These are phyloP conservation scores for Eupsilia transversa DNA, from an alignment of 2,888 invertebrate genomes.

Conservation along the genomic window DNA sequence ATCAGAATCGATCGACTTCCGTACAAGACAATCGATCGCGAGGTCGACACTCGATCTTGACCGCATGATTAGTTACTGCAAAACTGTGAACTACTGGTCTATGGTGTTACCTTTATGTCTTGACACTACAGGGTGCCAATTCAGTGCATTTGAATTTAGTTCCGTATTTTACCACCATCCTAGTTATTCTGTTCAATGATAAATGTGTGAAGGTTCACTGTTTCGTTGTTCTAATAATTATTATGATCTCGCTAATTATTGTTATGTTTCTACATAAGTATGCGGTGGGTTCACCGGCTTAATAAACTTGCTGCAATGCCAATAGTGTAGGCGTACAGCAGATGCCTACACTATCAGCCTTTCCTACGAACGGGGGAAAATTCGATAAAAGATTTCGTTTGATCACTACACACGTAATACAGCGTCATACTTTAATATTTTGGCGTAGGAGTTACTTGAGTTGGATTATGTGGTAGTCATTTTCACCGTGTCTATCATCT, in stretches of 20 bases:
- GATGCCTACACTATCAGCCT: background rate
- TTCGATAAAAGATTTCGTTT: background rate
- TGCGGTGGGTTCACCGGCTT: background rate
- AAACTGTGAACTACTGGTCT: constrained; percentile 3
- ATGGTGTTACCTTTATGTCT: background rate
- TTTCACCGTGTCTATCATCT: background rate
- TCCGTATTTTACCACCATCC: background rate
- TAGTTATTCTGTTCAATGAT: constrained; percentile 16
- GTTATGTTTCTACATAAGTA: background rate
- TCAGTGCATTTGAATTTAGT: constrained; percentile 1
- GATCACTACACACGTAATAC: background rate
- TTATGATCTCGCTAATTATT: constrained; percentile 25
- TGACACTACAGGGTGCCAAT: background rate
- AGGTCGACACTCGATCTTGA: constrained; percentile 54
- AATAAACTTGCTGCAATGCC: background rate
- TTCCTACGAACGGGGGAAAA: background rate
- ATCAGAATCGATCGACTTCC: constrained; percentile 53
- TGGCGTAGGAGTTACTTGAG: background rate
- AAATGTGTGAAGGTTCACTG: constrained; percentile 40
- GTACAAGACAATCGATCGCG: constrained; percentile 41
- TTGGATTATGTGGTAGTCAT: background rate
- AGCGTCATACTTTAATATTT: background rate
- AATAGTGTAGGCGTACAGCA: background rate
- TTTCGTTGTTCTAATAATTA: constrained; percentile 34
- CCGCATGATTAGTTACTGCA: constrained; percentile 32